These are phyloP conservation scores for Lipophrys pholis DNA, from an alignment of 2,113 vertebrate species.

Conservation along the genomic window DNA sequence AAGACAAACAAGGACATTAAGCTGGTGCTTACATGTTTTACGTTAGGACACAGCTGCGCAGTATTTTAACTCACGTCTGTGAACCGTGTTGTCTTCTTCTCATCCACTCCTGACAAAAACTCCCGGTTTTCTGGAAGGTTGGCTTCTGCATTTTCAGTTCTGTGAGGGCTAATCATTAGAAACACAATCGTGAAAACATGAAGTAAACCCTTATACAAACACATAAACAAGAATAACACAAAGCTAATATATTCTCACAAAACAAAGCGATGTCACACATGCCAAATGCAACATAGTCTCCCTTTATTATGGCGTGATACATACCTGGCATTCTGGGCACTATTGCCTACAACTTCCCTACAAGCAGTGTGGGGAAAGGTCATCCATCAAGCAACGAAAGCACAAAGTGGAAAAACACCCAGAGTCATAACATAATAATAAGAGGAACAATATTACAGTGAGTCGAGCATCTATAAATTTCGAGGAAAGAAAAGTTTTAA, in stretches of 20 bases:
- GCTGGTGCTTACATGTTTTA: neutral
- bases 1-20: neutral
- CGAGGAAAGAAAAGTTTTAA: slow-evolving; percentile 38
- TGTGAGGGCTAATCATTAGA: slow-evolving; percentile 74
- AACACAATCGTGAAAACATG: slow-evolving; percentile 11
- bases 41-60: neutral
- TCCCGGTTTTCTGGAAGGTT: slow-evolving; percentile 85
- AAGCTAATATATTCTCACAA: neutral
- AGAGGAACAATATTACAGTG: slow-evolving; percentile 28
- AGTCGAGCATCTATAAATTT: slow-evolving; percentile 28
- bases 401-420: slow-evolving; percentile 74
- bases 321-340: slow-evolving; percentile 78
- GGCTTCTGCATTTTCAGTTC: slow-evolving; percentile 83
- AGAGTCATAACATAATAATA: slow-evolving; percentile 55
- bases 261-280: neutral
- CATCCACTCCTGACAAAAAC: slow-evolving; percentile 85
- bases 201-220: neutral
- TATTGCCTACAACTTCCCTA: slow-evolving; percentile 80
- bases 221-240: neutral
- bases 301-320: slow-evolving; percentile 38
- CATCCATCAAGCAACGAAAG: slow-evolving; percentile 75
- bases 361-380: slow-evolving; percentile 48
- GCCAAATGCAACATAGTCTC: neutral
- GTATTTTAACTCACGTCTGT: slow-evolving; percentile 86
- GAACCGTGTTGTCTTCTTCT: slow-evolving; percentile 91